Evolutionary conservation across 2,113 vertebrate species (phyloP).

Genomic region (Nerophis ophidion): DNA sequence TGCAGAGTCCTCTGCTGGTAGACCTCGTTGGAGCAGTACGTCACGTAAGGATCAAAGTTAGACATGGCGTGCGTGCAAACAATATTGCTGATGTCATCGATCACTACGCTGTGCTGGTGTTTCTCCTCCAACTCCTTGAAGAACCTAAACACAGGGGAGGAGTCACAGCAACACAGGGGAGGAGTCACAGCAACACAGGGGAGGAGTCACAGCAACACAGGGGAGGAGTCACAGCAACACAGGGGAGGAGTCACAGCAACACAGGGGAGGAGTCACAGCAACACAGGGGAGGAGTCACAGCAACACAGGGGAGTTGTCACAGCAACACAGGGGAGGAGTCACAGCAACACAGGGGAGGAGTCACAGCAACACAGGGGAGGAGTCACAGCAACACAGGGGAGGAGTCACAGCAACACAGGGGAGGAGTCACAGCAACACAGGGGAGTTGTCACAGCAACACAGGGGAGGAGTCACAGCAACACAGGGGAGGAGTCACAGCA

Average conservation of each 20-base stretch:
- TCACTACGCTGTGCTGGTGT: conserved; percentile 83
- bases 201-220: not conserved
- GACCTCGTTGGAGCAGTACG: conserved; percentile 96
- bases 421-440: not conserved
- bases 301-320: too few species aligned
- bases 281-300: not conserved
- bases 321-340: too few species aligned
- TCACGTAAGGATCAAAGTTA: conserved; percentile 90
- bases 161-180: not conserved
- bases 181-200: not conserved
- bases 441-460: too few species aligned
- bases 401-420: not conserved
- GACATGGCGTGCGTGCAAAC: conserved; percentile 80
- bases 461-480: not conserved
- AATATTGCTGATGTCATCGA: conserved; percentile 90
- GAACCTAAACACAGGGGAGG: conserved; percentile 71
- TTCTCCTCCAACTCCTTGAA: conserved; percentile 87
- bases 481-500: not conserved
- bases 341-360: not conserved
- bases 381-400: not conserved
- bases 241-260: not conserved
- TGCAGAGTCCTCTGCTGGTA: conserved; percentile 95
- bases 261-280: not conserved
- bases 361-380: not conserved
- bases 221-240: not conserved